Evolutionary conservation across 2,797 vertebrate genomes (phyloP), one percentile per base, ranked within the genome.

Genomic region (Morelia viridis): DNA sequence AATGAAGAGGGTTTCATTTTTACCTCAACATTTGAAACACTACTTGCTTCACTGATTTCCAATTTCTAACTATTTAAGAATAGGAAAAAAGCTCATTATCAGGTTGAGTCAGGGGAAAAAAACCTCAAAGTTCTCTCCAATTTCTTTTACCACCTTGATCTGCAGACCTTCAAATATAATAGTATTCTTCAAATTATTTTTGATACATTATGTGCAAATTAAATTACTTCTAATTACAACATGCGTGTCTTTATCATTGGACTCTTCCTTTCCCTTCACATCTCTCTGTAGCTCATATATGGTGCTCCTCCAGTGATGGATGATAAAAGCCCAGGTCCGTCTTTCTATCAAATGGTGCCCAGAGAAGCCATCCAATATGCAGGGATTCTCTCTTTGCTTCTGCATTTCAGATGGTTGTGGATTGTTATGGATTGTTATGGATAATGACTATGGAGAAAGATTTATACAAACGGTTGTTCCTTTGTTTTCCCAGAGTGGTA

Each of bases 341-440:
- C 60, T 1, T 53, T 90, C 19, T 64, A 85, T 10, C 80, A 84
- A 28, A 64, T 90, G 80, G 80, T 53, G 35, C 35, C 35, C 35
- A 41, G 58, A 0, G 84, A 91, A 91, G 22, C 22, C 3, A 31
- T 86, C 12, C 84, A 91, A 2, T 68, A 71, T 71, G 19, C 0
- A 1, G 90, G 90, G 15, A 91, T 91, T 11, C 31, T 91, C 31
- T 68, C 50, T 19, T 71, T 91, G 22, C n/a, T 91, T 11, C 53
- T 87, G 53, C 28, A 87, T 46, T 91, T 91, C 3, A 5, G 5
- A 10, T 91, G 90, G 90, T 71, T 31, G 3, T 91, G 90, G 90
- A 60, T 91, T 87, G 90, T 85, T 1, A 24, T 71, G 26, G 26
- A 0, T 91, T 46, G 1, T 60, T 60, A 71, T 46, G 24, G 31